These are phyloP conservation scores for Uropetala carovei DNA, from an alignment of 2,888 invertebrate species.

Conservation along the genomic window DNA sequence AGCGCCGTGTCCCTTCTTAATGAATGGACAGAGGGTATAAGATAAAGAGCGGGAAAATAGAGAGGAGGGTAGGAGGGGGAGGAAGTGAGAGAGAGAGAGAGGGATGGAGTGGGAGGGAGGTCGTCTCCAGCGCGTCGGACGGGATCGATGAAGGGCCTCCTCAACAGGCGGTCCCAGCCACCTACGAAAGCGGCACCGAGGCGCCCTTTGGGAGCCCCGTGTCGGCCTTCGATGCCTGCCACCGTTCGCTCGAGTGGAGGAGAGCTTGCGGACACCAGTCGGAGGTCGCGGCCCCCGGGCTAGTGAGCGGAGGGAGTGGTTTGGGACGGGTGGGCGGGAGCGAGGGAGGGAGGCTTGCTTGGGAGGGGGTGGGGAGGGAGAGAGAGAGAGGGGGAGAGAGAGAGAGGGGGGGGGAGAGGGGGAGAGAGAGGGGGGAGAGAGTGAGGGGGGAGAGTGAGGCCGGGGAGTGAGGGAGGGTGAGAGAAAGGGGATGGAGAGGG, in stretches of 20 bases:
- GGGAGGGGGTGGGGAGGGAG: slow-evolving; percentile 74
- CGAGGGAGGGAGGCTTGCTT: slow-evolving; percentile 69
- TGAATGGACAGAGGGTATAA: slow-evolving; percentile 59
- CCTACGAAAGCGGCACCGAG: slow-evolving; percentile 44
- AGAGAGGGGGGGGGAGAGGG: slow-evolving; percentile 65
- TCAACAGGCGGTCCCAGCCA: slow-evolving; percentile 64
- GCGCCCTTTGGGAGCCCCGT: neutral
- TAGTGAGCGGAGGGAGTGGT: slow-evolving; percentile 75
- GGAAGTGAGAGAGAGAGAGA: slow-evolving; percentile 73
- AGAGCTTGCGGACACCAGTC: slow-evolving; percentile 57
- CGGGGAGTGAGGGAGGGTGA: slow-evolving; percentile 50
- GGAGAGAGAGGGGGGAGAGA: slow-evolving; percentile 3
- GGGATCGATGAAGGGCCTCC: slow-evolving; percentile 59
- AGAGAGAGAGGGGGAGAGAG: slow-evolving; percentile 72
- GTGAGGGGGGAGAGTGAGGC: slow-evolving; percentile 19
- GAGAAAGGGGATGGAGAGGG: slow-evolving; percentile 32
- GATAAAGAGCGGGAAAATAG: slow-evolving; percentile 72
- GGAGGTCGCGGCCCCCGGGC: slow-evolving; percentile 73
- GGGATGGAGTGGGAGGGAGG: slow-evolving; percentile 69
- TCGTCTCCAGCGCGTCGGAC: slow-evolving; percentile 42
- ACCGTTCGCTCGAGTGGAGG: slow-evolving; percentile 67
- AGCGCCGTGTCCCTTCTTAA: slow-evolving; percentile 43
- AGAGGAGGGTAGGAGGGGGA: slow-evolving; percentile 65
- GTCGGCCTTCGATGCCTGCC: slow-evolving; percentile 66
- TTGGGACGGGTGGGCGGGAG: slow-evolving; percentile 71